phyloP scores from a whole-genome alignment of 2,888 invertebrate genomes.

The Empis livida region DNA sequence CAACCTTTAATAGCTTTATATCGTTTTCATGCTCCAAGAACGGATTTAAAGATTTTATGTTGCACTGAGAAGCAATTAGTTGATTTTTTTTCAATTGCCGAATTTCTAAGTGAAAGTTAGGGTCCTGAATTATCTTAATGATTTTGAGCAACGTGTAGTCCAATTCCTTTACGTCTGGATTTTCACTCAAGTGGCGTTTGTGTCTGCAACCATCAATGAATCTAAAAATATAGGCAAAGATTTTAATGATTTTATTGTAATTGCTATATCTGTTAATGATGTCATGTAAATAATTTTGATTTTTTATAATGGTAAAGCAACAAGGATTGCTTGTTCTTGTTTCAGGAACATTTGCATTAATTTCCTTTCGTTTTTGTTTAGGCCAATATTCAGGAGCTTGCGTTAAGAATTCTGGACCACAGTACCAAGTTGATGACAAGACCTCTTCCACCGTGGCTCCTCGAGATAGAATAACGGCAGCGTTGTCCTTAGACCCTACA shows the following conservation, averaged over 20 bases:
- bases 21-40: background rate
- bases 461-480: slow-evolving; percentile 21
- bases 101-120: background rate
- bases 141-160: background rate
- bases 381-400: background rate
- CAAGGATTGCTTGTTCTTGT: too few species aligned
- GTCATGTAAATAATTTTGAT: too few species aligned
- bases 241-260: slow-evolving; percentile 1
- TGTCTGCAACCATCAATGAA: background rate
- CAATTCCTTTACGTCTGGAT: background rate
- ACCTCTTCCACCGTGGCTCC: slow-evolving; percentile 10
- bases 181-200: too few species aligned
- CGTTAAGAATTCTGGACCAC: slow-evolving; percentile 3
- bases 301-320: too few species aligned
- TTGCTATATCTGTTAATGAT: background rate
- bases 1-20: background rate
- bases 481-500: slow-evolving; percentile 17
- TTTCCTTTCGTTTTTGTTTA: too few species aligned
- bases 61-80: background rate
- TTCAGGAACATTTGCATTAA: background rate
- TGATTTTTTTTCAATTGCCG: background rate
- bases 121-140: background rate
- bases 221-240: slow-evolving; percentile 4
- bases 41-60: background rate
- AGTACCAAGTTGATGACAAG: background rate